Base-by-base conservation (phyloP, 2,888 invertebrate species). In the Mylabris sibirica region DNA sequence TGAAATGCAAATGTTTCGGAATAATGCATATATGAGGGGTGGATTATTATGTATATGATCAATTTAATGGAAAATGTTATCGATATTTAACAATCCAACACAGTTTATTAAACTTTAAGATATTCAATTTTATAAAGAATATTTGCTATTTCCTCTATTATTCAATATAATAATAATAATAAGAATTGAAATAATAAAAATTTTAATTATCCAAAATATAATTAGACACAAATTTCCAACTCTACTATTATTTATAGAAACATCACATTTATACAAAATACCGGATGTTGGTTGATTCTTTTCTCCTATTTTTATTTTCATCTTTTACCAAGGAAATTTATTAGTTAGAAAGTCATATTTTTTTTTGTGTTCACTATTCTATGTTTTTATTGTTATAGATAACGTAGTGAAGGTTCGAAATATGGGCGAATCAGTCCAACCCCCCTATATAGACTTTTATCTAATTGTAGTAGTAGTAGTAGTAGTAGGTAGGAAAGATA, bases 1-100 rank as follows among this genome's bases (percentile, higher is more conserved):
- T 69, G 71, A 72, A 73, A 77, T 81, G 80, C 79, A 81, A 82
- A 81, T 81, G 81, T 80, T 74, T 75, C 70, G 80, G 80, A 81
- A 81, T 81, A 79, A 81, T 79, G 76, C 75, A 75, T 77, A 75
- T 77, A 73, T 71, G 71, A 71, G 71, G 44, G 44, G 4, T n/a
- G 71, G 74, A 73, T 44, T 66, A 63, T 63, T 66, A 59, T 72
- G 72, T 73, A 71, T 74, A 72, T 71, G 72, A 76, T 74, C 76
- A 78, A 78, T 78, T 75, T 76, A 74, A 77, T 72, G 74, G 78
- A 77, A 78, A 78, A 78, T 78, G 76, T 78, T 77, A 76, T 75
- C 67, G 70, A 65, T 49, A 30, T 63, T 65, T 65, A 65, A 65
- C 67, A 67, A 64, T 67, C 60, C 20, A 1, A 11, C 49, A 49